phyloP scores from a whole-genome alignment of 1,140 invertebrate genomes.

The Papilio aristodemus region DNA sequence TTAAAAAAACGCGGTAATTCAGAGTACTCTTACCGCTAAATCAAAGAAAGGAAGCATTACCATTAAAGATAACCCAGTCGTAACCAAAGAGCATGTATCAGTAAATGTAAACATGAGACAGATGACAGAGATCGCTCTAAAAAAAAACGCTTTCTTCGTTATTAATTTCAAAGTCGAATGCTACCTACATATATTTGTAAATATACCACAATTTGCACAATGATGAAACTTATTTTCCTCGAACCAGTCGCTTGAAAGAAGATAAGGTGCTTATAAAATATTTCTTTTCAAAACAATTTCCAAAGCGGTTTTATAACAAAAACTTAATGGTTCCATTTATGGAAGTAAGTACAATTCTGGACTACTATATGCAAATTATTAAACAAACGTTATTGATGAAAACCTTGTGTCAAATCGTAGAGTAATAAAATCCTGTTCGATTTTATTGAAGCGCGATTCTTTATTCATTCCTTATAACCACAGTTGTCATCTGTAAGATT shows the following conservation, averaged over 20 bases:
- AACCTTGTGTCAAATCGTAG: neutral
- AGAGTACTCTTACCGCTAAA: too few relatives aligned
- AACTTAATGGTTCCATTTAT: neutral
- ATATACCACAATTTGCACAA: constrained; percentile 1
- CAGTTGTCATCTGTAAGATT: too few relatives aligned
- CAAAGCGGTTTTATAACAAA: neutral
- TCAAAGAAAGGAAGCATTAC: too few relatives aligned
- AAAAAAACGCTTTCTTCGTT: neutral
- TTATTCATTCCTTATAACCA: too few relatives aligned
- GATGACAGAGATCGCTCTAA: too few relatives aligned
- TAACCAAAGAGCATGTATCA: too few relatives aligned
- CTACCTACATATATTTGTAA: constrained; percentile 7
- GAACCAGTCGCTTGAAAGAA: neutral
- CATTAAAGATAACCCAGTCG: too few relatives aligned
- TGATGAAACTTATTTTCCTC: neutral
- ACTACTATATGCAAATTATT: neutral
- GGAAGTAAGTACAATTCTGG: neutral
- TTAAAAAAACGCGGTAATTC: too few relatives aligned
- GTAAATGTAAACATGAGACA: too few relatives aligned
- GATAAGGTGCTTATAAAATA: constrained; percentile 13
- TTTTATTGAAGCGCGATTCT: too few relatives aligned
- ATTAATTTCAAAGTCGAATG: constrained; percentile 8
- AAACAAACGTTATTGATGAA: neutral
- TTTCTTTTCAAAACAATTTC: constrained; percentile 10
- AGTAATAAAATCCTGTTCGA: neutral